Conservation (phyloP, 2,797 vertebrate species). For the Sylvia borin region DNA sequence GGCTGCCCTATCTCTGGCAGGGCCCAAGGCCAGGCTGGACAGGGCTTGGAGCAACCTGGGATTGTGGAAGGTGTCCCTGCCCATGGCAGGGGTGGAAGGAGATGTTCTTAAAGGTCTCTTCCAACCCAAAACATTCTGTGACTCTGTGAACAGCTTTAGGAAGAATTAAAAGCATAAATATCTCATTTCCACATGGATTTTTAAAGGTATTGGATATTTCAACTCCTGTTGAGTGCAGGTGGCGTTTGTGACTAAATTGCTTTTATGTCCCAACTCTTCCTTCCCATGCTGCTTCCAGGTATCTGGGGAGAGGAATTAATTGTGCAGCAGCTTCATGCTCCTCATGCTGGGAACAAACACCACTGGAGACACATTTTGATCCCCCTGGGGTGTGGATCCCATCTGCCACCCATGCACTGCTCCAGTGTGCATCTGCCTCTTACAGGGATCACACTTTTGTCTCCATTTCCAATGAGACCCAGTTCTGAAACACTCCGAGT, state of each 20-base stretch:
- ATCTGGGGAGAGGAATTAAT: neutral
- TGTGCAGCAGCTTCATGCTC: neutral
- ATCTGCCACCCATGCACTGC: neutral
- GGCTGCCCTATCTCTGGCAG: neutral
- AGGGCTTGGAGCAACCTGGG: rapidly evolving
- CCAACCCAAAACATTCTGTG: neutral
- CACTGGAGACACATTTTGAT: neutral
- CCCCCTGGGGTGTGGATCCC: neutral
- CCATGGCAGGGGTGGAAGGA: neutral
- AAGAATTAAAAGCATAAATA: neutral
- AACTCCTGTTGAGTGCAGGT: neutral
- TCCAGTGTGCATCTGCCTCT: neutral
- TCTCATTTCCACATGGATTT: neutral
- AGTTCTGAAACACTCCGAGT: neutral
- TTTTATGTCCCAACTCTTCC: neutral
- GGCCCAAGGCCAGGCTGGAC: neutral
- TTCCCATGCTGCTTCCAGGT: neutral
- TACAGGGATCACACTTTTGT: neutral
- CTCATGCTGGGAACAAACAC: neutral
- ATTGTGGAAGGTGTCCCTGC: neutral
- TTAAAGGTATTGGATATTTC: neutral
- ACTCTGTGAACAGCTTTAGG: neutral
- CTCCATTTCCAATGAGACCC: neutral
- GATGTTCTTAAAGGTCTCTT: neutral
- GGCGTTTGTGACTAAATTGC: neutral